These are phyloP conservation scores for Smittia sp. DNA, from an alignment of 2,888 invertebrate species.

Conservation along the genomic window DNA sequence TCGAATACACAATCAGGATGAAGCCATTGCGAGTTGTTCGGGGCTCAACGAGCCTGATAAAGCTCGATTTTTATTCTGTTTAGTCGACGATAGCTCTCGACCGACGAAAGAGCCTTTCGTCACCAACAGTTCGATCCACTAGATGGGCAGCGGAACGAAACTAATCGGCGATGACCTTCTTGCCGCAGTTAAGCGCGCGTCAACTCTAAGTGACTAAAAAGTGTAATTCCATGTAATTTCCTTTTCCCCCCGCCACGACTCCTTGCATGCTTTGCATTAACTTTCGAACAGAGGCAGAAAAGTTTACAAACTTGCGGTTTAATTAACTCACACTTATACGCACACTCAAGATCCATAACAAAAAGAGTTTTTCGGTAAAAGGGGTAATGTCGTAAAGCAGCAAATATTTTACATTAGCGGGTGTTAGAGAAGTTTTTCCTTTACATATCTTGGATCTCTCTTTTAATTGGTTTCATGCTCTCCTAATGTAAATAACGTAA, in stretches of 20 bases:
- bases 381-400: slow-evolving; percentile 27
- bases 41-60: not conserved
- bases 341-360: not conserved
- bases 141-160: not conserved
- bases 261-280: slow-evolving; percentile 28
- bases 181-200: slow-evolving; percentile 17
- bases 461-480: not conserved
- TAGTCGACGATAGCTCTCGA: not conserved
- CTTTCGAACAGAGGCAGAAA: not conserved
- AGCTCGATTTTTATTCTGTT: not conserved
- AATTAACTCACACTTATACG: slow-evolving; percentile 28
- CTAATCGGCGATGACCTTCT: slow-evolving; percentile 36
- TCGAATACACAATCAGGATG: not conserved
- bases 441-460: not conserved
- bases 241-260: not conserved
- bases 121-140: not conserved
- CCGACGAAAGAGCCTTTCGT: not conserved
- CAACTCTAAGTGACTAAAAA: slow-evolving; percentile 6
- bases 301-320: not conserved
- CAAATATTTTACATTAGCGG: slow-evolving; percentile 21
- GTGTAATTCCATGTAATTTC: not conserved
- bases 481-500: slow-evolving; percentile 15
- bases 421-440: slow-evolving; percentile 22
- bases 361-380: slow-evolving; percentile 20
- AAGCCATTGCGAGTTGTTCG: not conserved